Base-by-base conservation (phyloP, 2,113 vertebrate species). In the Archilochus colubris region DNA sequence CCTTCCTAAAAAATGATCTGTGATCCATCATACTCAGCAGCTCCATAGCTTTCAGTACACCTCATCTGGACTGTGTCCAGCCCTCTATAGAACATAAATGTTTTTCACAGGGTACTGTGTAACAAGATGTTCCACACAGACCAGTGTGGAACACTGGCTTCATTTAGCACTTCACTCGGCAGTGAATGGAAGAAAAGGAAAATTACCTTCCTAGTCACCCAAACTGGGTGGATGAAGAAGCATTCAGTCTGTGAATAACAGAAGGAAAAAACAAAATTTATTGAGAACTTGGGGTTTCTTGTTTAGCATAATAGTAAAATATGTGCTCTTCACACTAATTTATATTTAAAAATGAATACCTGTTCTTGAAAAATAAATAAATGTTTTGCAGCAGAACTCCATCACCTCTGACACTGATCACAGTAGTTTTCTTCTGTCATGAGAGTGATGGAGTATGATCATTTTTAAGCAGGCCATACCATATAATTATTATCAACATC, bases 401-500 rank as follows among this genome's bases (percentile, higher is more conserved):
- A 53, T 70, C 31, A 84, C 44, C 31, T 88, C 55, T 61, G 50
- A 83, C 5, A 5, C 30, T 64, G 48, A 64, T 63, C 58, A 59
- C n/a, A 59, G 58, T 75, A 27, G 59, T 77, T 96, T 93, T 87
- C 75, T 93, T 95, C 81, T 91, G 28, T 72, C 59, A 55, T 58
- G 20, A 91, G 24, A 77, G 55, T 90, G 66, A 70, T 88, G 3
- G 27, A 83, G 63, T 78, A 93, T 85, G 51, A 86, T 33, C 59
- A 86, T 70, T 55, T 91, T 89, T 75, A 92, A 92, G 79, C 62
- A 66, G 76, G 46, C 27, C n/a, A 40, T 83, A 82, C 86, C 44
- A 67, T 24, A n/a, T 69, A 94, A 88, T 94, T 95, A 84, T 92
- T 91, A 89, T 31, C 61, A 88, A 75, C 54, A 89, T 51, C 30